Evolutionary conservation across 2,113 vertebrate genomes (phyloP).

Genomic region (Anguilla rostrata): DNA sequence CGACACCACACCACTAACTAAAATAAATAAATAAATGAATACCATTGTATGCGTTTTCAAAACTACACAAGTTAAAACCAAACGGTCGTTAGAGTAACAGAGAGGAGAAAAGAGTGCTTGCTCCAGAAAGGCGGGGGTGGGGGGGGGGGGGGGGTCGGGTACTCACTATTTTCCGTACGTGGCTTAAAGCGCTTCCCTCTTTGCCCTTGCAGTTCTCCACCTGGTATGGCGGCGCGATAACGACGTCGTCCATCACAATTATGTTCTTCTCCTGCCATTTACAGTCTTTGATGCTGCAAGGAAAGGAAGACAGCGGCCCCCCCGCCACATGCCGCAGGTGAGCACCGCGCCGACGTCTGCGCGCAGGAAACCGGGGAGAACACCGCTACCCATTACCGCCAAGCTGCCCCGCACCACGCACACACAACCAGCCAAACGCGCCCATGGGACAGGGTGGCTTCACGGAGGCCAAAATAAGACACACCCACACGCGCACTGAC

Average conservation of each 20-base stretch:
- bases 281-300: conserved; percentile 86
- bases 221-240: conserved; percentile 84
- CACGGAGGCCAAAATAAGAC: no score
- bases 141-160: conserved; percentile 10
- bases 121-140: neutral
- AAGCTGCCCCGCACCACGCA: neutral
- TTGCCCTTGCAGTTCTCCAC: conserved; percentile 89
- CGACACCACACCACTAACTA: no score
- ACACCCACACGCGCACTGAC: neutral
- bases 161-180: conserved; percentile 93
- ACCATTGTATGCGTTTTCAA: neutral
- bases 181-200: conserved; percentile 83
- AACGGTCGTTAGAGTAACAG: neutral
- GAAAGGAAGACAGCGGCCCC: neutral
- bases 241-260: conserved; percentile 87
- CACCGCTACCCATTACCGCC: neutral
- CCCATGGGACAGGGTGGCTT: no score
- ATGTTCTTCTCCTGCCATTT: conserved; percentile 92
- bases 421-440: neutral
- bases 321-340: neutral
- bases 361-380: neutral
- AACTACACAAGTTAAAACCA: neutral
- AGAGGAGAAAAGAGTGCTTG: neutral
- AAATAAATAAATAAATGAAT: no score
- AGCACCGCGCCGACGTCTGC: neutral